These are phyloP conservation scores for Monochamus alternatus DNA, from an alignment of 2,888 invertebrate genomes.

Conservation along the genomic window DNA sequence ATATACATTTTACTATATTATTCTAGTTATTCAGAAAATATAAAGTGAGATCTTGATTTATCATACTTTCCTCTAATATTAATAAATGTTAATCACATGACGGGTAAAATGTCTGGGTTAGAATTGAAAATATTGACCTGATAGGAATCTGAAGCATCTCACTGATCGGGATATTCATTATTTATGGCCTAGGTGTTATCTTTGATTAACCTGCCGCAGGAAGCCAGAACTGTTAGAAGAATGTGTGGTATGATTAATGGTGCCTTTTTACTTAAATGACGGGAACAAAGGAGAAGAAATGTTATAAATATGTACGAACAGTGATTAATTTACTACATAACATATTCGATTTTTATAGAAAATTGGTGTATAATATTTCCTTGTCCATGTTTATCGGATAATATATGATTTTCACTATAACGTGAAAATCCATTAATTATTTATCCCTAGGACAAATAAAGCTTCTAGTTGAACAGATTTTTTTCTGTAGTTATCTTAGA, in stretches of 20 bases:
- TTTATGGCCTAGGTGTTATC: slow-evolving; percentile 93
- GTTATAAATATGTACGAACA: neutral
- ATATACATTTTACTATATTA: too few relatives aligned
- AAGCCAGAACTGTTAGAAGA: slow-evolving; percentile 78
- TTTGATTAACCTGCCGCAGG: slow-evolving; percentile 84
- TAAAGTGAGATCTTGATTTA: too few relatives aligned
- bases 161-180: slow-evolving; percentile 83
- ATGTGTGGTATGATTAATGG: slow-evolving; percentile 21
- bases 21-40: too few relatives aligned
- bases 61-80: too few relatives aligned
- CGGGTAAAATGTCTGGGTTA: slow-evolving; percentile 77
- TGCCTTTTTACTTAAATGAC: neutral
- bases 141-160: slow-evolving; percentile 87
- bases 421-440: neutral
- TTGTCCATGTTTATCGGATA: too few relatives aligned
- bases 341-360: neutral
- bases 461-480: too few relatives aligned
- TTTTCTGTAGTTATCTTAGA: too few relatives aligned
- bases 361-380: neutral
- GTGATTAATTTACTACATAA: slow-evolving; percentile 3
- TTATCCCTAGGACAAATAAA: neutral
- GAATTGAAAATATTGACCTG: slow-evolving; percentile 87
- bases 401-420: neutral
- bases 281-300: neutral
- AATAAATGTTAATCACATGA: too few relatives aligned